Base-by-base conservation (phyloP, 2,888 invertebrate species). In the Microctonus hyperodae region DNA sequence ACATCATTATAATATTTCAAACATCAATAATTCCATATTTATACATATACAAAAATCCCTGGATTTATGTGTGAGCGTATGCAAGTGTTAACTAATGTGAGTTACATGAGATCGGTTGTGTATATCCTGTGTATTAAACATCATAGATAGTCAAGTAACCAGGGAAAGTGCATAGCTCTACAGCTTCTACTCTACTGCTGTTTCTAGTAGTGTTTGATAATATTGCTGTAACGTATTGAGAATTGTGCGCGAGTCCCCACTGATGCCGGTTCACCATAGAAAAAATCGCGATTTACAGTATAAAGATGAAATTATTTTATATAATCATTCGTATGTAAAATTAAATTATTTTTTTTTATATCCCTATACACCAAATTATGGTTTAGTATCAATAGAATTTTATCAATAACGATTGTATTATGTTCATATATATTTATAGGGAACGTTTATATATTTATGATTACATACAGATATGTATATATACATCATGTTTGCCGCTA, bases 261-360 rank as follows among this genome's bases (percentile, higher is more conserved):
- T 13, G 25, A 25, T 28, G 28, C 44, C 22, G 37, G 37, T 31
- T 62, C 37, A 53, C 53, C 37, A 51, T 28, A 3, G 10, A 31
- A 37, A 28, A 44, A 44, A 44, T 44, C 44, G 44, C 16, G 44
- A 44, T 31, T 33, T 53, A 37, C 13, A n/a, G 61, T n/a, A 48
- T 44, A 35, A 44, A 65, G 55, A 51, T 62, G 71, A 75, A 74
- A 78, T 75, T 73, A 68, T 71, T 72, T 79, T 79, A 78, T 62
- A 70, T 75, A 44, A 44, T 44, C 44, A 44, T n/a, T 16, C 16
- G 44, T 44, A 44, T 44, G n/a, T 44, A n/a, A n/a, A n/a, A n/a
- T n/a, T n/a, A n/a, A n/a, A n/a, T n/a, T n/a, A n/a, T 16, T 16
- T 44, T 44, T 44, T 44, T 44, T 7, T 44, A 37, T 37, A 37